phyloP scores from a whole-genome alignment of 2,797 vertebrate species.

The Anolis apletophallus region DNA sequence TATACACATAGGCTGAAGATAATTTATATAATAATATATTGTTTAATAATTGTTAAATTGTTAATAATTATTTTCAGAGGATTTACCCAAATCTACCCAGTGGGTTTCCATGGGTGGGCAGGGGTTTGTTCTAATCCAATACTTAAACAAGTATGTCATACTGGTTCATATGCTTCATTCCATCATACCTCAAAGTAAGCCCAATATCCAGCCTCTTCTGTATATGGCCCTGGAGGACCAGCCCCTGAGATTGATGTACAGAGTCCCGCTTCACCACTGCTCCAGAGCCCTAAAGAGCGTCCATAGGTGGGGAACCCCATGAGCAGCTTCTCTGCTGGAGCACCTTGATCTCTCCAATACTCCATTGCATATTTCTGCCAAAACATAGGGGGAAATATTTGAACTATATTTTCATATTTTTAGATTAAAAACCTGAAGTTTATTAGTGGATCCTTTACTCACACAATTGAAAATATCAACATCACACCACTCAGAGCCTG shows the following conservation, averaged over 20 bases:
- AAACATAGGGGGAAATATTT: neutral
- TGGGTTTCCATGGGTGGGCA: too few species aligned
- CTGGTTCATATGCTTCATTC: too few species aligned
- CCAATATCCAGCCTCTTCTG: conserved; percentile 80
- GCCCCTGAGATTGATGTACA: conserved; percentile 78
- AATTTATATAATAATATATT: too few species aligned
- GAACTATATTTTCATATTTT: neutral
- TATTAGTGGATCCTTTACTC: neutral
- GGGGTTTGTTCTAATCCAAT: too few species aligned
- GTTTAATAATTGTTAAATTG: too few species aligned
- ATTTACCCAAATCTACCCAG: too few species aligned
- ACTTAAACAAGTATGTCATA: too few species aligned
- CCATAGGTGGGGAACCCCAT: conserved; percentile 60
- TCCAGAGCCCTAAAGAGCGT: conserved; percentile 15
- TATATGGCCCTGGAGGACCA: conserved; percentile 79
- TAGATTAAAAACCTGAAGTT: neutral
- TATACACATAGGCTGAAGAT: too few species aligned
- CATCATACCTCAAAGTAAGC: conserved; percentile 81
- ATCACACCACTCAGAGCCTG: conserved; percentile 70
- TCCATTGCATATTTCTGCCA: conserved; percentile 50
- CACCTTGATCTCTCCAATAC: conserved; percentile 56
- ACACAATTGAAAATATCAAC: conserved; percentile 50
- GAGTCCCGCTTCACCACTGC: conserved; percentile 51
- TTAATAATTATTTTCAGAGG: too few species aligned
- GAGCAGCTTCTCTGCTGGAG: conserved; percentile 70